These are phyloP conservation scores for Meliscaeva auricollis DNA, from an alignment of 2,888 invertebrate genomes.

Conservation along the genomic window DNA sequence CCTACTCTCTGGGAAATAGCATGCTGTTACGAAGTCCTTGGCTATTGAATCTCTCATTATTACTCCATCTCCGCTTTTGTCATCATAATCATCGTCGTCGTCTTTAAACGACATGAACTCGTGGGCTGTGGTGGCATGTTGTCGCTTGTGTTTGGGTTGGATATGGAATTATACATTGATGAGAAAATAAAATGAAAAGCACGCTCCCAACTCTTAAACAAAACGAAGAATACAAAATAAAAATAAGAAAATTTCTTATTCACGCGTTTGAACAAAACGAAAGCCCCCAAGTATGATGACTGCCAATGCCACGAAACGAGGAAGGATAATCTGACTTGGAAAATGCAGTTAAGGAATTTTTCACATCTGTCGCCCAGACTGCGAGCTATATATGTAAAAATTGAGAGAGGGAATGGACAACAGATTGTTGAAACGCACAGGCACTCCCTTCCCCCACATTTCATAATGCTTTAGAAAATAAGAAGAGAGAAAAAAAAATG, in stretches of 20 bases:
- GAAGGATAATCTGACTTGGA: conserved; percentile 60
- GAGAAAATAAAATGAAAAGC: conserved; percentile 65
- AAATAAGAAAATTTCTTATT: conserved; percentile 41
- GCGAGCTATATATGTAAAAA: not conserved
- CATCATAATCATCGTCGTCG: conserved; percentile 18
- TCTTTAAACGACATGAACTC: conserved; percentile 20
- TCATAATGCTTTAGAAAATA: not conserved
- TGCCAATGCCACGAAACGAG: conserved; percentile 11
- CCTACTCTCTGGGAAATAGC: conserved; percentile 14
- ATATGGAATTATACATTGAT: conserved; percentile 53
- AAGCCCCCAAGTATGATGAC: conserved; percentile 7
- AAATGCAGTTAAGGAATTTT: conserved; percentile 69
- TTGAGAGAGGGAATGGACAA: not conserved
- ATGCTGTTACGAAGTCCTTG: conserved; percentile 33
- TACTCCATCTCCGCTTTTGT: conserved; percentile 51
- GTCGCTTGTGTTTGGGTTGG: conserved; percentile 5
- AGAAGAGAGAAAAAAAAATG: not conserved
- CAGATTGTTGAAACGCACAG: conserved; percentile 9
- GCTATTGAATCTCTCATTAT: conserved; percentile 68
- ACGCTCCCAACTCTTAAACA: conserved; percentile 39
- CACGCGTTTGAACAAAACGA: conserved; percentile 25
- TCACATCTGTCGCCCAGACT: conserved; percentile 61
- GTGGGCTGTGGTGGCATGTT: not conserved
- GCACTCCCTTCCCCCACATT: not conserved
- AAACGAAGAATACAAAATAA: not conserved